Conservation (phyloP, 2,888 invertebrate genomes). For the Baccha elongata region DNA sequence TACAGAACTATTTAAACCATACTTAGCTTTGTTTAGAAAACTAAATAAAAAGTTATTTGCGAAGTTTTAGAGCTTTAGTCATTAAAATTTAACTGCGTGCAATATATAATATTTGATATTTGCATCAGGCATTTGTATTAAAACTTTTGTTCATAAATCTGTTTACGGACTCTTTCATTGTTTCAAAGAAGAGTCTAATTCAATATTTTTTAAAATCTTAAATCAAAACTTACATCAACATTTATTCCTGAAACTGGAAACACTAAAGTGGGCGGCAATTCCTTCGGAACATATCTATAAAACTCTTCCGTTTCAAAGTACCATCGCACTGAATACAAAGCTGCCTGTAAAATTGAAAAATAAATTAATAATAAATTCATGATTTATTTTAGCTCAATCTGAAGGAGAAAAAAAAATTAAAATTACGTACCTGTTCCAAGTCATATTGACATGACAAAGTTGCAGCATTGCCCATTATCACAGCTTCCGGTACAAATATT, state of each 20-base stretch:
- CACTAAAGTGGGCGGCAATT: conserved; percentile 84
- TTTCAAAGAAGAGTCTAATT: no score
- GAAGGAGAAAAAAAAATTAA: background rate
- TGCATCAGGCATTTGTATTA: no score
- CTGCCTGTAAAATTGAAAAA: conserved; percentile 77
- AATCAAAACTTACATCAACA: conserved; percentile 85
- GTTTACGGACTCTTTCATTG: no score
- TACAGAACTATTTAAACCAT: no score
- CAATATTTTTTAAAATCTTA: background rate
- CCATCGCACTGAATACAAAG: conserved; percentile 86
- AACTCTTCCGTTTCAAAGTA: conserved; percentile 85
- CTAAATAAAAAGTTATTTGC: no score
- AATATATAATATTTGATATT: no score
- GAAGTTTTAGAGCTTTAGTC: no score
- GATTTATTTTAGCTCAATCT: background rate
- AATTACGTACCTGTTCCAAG: conserved; percentile 80
- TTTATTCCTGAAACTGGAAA: conserved; percentile 84
- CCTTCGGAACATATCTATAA: conserved; percentile 86
- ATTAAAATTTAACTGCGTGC: no score
- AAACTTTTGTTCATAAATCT: no score
- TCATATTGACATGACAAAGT: conserved; percentile 82
- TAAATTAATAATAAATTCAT: background rate
- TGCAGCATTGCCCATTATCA: conserved; percentile 82
- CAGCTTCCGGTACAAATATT: conserved; percentile 83
- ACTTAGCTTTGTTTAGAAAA: no score